Conservation (phyloP, 2,888 invertebrate species). For the Eupeodes luniger region DNA sequence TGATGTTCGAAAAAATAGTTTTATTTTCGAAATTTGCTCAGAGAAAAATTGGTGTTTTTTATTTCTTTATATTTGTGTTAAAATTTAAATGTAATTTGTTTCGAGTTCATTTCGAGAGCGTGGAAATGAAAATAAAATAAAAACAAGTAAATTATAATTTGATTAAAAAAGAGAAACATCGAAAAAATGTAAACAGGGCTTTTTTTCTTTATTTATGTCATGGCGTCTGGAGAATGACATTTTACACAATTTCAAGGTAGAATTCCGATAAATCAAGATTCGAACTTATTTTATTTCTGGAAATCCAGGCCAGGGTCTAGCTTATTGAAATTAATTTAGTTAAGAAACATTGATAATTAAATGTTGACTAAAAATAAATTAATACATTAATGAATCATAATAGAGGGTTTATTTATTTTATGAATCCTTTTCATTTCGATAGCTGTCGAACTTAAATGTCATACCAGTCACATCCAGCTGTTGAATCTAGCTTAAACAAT, state of each 20-base stretch:
- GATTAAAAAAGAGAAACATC: neutral
- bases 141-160: neutral
- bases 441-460: too few relatives aligned
- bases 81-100: constrained; percentile 12
- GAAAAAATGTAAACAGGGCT: constrained; percentile 20
- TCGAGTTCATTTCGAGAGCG: neutral
- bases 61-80: neutral
- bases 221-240: constrained; percentile 44
- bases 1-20: constrained; percentile 31
- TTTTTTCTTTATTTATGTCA: constrained; percentile 22
- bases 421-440: too few relatives aligned
- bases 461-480: too few relatives aligned
- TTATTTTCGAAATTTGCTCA: constrained; percentile 26
- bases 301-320: constrained; percentile 22
- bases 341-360: neutral
- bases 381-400: too few relatives aligned
- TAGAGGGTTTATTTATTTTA: too few relatives aligned
- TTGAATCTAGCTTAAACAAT: too few relatives aligned
- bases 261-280: neutral
- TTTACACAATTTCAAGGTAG: constrained; percentile 32
- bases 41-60: neutral
- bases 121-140: neutral
- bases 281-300: neutral
- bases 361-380: too few relatives aligned
- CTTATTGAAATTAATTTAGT: neutral